A percentile compares a stretch with the other conserved stretches of the same genome.
phyloP scores from a whole-genome alignment of 2,113 vertebrate species.

The Phaethon lepturus region DNA sequence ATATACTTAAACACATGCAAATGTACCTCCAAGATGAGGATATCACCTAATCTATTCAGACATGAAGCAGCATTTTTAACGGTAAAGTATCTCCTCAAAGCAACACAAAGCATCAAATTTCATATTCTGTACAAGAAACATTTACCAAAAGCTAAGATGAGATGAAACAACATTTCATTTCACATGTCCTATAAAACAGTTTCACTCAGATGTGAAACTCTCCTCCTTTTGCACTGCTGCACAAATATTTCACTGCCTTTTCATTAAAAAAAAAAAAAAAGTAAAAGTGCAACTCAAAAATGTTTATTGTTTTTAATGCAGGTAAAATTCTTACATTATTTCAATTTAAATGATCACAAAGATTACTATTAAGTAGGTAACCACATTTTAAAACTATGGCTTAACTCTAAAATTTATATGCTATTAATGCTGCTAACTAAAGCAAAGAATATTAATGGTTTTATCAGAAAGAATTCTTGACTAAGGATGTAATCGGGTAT shows the following conservation, averaged over 20 bases:
- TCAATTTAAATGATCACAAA: neutral
- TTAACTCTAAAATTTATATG: neutral
- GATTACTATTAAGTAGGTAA: neutral
- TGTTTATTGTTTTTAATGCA: neutral
- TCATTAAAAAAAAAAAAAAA: neutral
- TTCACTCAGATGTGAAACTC: neutral
- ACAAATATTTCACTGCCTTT: neutral
- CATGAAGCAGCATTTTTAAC: neutral
- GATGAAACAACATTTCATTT: neutral
- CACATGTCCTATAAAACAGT: fast-evolving
- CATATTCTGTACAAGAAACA: neutral
- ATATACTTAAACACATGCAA: too few relatives aligned
- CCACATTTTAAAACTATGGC: neutral
- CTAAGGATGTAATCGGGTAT: neutral
- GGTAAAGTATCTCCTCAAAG: neutral
- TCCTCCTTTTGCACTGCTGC: neutral
- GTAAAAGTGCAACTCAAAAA: neutral
- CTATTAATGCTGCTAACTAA: neutral
- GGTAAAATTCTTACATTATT: neutral
- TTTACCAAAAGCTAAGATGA: neutral
- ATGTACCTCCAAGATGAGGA: neutral
- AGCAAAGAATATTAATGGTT: neutral
- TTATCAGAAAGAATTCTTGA: neutral
- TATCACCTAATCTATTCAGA: neutral
- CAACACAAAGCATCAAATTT: neutral